phyloP scores from a whole-genome alignment of 2,797 vertebrate species.

The Diplodus puntazzo region DNA sequence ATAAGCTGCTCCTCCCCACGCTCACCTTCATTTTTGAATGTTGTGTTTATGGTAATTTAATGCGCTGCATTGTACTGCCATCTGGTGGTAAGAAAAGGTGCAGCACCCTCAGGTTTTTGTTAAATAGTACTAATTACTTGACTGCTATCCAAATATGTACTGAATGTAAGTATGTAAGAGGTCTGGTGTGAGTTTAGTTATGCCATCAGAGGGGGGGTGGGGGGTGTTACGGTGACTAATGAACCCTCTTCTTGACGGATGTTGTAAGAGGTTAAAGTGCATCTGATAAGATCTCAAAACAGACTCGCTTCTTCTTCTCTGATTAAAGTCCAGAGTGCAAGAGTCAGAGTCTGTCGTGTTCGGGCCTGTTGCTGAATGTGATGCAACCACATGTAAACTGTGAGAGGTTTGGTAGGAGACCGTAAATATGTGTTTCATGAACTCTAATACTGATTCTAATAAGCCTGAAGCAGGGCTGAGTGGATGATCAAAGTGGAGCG shows the following conservation, averaged over 20 bases:
- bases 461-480: not conserved
- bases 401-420: not conserved
- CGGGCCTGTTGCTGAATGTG: constrained; percentile 58
- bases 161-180: not conserved
- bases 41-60: not conserved
- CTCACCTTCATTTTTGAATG: not conserved
- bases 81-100: constrained; percentile 66
- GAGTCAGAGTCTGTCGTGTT: constrained; percentile 50
- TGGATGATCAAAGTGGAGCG: not conserved
- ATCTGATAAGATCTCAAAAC: constrained; percentile 63
- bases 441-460: not conserved
- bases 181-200: not conserved
- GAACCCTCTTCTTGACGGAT: constrained; percentile 24
- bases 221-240: not conserved
- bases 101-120: not conserved
- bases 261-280: constrained; percentile 67
- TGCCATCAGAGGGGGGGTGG: too few species aligned
- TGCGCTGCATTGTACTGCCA: constrained; percentile 70
- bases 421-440: not conserved
- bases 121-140: not conserved
- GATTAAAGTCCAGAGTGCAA: constrained; percentile 53
- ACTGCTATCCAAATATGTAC: not conserved
- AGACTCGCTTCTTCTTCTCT: constrained; percentile 31
- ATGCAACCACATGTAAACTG: constrained; percentile 56
- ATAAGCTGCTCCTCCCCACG: not conserved